Conservation (phyloP, 2,888 invertebrate species). For the Drosophila mayaguana region DNA sequence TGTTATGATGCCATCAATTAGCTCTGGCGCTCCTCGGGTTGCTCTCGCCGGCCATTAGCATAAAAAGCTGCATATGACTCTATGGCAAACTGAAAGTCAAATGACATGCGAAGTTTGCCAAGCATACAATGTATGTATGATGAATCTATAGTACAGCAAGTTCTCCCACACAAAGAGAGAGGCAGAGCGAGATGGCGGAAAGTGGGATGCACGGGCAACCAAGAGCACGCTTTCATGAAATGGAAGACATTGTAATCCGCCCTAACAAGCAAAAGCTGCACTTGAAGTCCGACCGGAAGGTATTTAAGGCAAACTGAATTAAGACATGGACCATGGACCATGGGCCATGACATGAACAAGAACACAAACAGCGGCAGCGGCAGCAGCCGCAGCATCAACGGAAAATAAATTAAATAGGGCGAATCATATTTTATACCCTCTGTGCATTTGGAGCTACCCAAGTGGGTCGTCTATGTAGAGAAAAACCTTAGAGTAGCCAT, state of each 20-base stretch:
- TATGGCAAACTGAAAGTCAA: constrained; percentile 43
- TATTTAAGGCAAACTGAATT: constrained; percentile 22
- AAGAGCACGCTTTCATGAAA: neutral
- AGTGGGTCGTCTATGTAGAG: neutral
- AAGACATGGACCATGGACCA: constrained; percentile 7
- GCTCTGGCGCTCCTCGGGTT: neutral
- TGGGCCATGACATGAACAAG: neutral
- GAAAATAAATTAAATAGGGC: constrained; percentile 25
- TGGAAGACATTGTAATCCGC: constrained; percentile 17
- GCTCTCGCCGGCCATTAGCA: neutral
- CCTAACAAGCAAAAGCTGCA: constrained; percentile 34
- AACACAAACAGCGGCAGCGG: constrained; percentile 6
- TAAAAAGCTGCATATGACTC: constrained; percentile 3
- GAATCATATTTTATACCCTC: neutral
- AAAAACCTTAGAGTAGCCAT: neutral
- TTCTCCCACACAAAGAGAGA: neutral
- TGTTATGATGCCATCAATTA: neutral
- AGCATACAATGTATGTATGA: neutral
- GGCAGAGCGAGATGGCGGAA: too few relatives aligned
- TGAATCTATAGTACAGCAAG: neutral
- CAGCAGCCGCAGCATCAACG: constrained; percentile 8
- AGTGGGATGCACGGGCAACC: neutral
- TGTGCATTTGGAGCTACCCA: neutral
- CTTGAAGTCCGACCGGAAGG: constrained; percentile 12
- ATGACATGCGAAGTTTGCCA: constrained; percentile 30